A percentile compares a stretch with the other conserved stretches of the same genome.
These are phyloP conservation scores for Spilosoma lubricipeda DNA, from an alignment of 2,888 invertebrate species.

Conservation along the genomic window DNA sequence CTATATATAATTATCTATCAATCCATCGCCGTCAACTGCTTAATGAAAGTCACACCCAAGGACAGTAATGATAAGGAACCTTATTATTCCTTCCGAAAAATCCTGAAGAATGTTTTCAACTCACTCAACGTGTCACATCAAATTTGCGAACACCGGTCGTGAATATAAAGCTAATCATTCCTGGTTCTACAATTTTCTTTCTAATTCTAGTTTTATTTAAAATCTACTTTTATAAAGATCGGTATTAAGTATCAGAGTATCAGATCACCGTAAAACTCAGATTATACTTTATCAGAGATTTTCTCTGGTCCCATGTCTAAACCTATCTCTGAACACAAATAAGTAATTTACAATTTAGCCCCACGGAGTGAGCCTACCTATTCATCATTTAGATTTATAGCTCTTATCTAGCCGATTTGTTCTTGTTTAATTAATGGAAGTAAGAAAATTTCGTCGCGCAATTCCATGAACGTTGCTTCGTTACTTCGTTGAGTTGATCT, in stretches of 20 bases:
- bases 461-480: slow-evolving; percentile 56
- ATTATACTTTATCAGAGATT: slow-evolving; percentile 20
- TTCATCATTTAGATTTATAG: slow-evolving; percentile 86
- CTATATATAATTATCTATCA: too few species aligned
- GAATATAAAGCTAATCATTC: neutral
- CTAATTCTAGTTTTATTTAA: neutral
- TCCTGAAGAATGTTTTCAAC: too few species aligned
- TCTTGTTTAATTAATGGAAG: slow-evolving; percentile 84
- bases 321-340: slow-evolving; percentile 63
- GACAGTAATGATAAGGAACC: too few species aligned
- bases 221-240: neutral
- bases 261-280: neutral
- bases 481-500: slow-evolving; percentile 53
- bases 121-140: neutral
- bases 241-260: neutral
- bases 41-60: too few species aligned
- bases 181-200: neutral
- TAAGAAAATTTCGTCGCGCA: slow-evolving; percentile 71
- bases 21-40: too few species aligned
- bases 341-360: slow-evolving; percentile 82
- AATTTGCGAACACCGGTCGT: neutral
- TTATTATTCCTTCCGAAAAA: too few species aligned
- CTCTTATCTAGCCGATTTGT: slow-evolving; percentile 82
- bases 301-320: slow-evolving; percentile 49
- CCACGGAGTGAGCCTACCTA: slow-evolving; percentile 75